phyloP scores from a whole-genome alignment of 2,797 vertebrate species.

The Spinibarbus caldwelli region DNA sequence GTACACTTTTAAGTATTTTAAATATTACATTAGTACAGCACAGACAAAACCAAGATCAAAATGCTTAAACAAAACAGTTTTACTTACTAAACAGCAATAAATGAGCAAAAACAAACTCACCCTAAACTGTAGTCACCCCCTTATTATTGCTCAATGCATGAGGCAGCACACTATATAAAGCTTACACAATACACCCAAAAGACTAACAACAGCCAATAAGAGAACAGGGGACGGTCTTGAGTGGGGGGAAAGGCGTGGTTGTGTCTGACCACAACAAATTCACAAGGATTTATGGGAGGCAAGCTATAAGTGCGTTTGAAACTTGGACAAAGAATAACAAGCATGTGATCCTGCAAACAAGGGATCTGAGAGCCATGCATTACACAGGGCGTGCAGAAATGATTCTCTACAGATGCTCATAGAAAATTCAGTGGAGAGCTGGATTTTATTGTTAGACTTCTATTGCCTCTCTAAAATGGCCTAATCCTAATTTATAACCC shows the following conservation, averaged over 20 bases:
- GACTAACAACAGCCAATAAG: slow-evolving; percentile 38
- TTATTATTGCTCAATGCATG: not conserved
- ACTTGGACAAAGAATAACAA: slow-evolving; percentile 44
- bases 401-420: not conserved
- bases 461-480: not conserved
- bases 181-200: slow-evolving; percentile 30
- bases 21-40: not conserved
- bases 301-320: not conserved
- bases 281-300: slow-evolving; percentile 43
- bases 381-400: not conserved
- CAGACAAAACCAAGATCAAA: not conserved
- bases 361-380: not conserved
- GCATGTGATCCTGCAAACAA: slow-evolving; percentile 31
- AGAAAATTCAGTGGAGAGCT: not conserved
- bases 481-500: slow-evolving; percentile 25
- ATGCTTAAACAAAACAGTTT: not conserved
- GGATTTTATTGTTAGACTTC: slow-evolving; percentile 1
- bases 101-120: slow-evolving; percentile 42
- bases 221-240: slow-evolving; percentile 46
- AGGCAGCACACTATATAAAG: slow-evolving; percentile 45
- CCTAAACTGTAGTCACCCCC: slow-evolving; percentile 13
- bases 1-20: not conserved
- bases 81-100: not conserved
- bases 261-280: slow-evolving; percentile 39
- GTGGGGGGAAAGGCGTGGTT: slow-evolving; percentile 18